Base-by-base conservation (phyloP, 2,797 vertebrate genomes). In the Lophius americanus region DNA sequence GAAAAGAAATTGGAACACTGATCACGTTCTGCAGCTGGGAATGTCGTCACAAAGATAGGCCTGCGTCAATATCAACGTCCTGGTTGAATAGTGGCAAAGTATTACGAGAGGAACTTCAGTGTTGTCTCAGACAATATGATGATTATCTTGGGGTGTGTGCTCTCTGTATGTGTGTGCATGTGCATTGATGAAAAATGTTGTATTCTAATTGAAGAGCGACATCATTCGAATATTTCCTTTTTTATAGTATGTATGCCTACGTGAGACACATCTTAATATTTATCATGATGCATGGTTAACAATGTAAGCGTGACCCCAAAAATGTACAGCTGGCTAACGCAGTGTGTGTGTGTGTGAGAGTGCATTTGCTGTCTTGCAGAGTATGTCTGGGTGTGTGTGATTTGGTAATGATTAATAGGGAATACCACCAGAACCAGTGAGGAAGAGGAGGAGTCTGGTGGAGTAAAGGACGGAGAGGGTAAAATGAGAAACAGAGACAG, bases 371-470 rank as follows among this genome's bases (percentile, higher is more conserved):
- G 13, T 51, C 46, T 49, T 13, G 3, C 13, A 14, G 48, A 3
- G 36, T 48, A 43, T 60, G 55, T 60, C 51, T 55, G 57, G 42
- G 13, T 51, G 4, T 42, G 36, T 14, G 41, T 42, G 33, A 10
- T 13, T 39, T 47, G 68, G 64, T 76, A 47, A 35, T 86, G 87
- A 89, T 89, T 87, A 85, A 89, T 84, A 42, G 84, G 9, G n/a
- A 90, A 81, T 87, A 85, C 85, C 85, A 76, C 68, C 50, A 70
- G 75, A 60, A 73, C 64, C 68, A 75, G 65, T 69, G 50, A 68
- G 70, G 67, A 65, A 37, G 66, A 69, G 65, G 51, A 73, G n/a
- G 57, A 66, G 33, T 51, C 58, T 7, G 60, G 58, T 60, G 51
- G 49, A 56, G 60, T 49, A 51, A 11, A 52, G 51, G 61, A 66